Conservation (phyloP, 2,888 invertebrate genomes). For the Drosophila rubida region DNA sequence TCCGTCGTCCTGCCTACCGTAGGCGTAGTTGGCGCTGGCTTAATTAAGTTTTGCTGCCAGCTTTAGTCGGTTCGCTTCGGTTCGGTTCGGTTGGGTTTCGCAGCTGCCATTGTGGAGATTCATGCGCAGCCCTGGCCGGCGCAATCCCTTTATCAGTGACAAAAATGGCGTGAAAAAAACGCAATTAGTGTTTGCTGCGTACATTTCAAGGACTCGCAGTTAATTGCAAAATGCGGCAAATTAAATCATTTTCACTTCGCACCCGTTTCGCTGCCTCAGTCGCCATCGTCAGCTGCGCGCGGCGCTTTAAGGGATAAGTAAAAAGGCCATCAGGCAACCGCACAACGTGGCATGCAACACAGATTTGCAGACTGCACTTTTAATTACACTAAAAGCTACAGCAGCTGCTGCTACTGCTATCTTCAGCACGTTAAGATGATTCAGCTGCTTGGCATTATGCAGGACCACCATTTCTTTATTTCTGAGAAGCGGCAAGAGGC, state of each 20-base stretch:
- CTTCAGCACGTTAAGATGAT: slow-evolving; percentile 26
- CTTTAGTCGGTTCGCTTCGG: slow-evolving; percentile 36
- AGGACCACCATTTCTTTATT: slow-evolving; percentile 13
- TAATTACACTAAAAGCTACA: slow-evolving; percentile 82
- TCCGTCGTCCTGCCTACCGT: slow-evolving; percentile 20
- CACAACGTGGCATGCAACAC: slow-evolving; percentile 22
- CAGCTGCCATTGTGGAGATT: slow-evolving; percentile 40
- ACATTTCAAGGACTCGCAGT: slow-evolving; percentile 68
- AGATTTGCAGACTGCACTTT: slow-evolving; percentile 76
- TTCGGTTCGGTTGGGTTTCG: neutral
- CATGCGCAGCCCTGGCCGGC: slow-evolving; percentile 45
- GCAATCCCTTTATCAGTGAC: slow-evolving; percentile 59
- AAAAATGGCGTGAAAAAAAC: slow-evolving; percentile 70
- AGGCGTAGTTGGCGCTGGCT: slow-evolving; percentile 70
- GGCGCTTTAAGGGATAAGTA: slow-evolving; percentile 29
- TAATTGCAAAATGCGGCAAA: slow-evolving; percentile 75
- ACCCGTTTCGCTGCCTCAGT: neutral
- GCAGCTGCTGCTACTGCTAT: slow-evolving; percentile 46
- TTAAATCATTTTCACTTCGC: slow-evolving; percentile 64
- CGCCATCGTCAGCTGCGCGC: slow-evolving; percentile 12
- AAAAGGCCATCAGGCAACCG: slow-evolving; percentile 36
- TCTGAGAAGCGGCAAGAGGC: neutral
- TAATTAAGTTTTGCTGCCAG: slow-evolving; percentile 72
- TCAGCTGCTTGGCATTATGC: slow-evolving; percentile 20
- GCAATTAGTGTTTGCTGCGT: slow-evolving; percentile 73